These are phyloP conservation scores for Rhea americana DNA, from an alignment of 2,113 vertebrate species.

Conservation along the genomic window DNA sequence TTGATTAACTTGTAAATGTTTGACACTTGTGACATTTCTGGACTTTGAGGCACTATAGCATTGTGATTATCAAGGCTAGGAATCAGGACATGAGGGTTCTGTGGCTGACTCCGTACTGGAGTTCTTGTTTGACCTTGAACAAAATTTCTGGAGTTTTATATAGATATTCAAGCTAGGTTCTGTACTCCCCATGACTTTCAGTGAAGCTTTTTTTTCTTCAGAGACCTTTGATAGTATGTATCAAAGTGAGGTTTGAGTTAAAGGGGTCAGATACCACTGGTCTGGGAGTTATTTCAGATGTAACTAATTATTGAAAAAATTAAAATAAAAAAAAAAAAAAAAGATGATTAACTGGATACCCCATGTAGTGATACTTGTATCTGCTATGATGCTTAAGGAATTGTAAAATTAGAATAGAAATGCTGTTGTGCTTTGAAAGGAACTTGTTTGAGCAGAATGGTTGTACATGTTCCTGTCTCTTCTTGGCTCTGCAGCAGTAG, in stretches of 20 bases:
- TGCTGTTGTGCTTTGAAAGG: not conserved
- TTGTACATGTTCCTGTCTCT: not conserved
- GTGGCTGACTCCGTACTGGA: not conserved
- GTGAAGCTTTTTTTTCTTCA: not conserved
- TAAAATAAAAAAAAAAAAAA: not conserved
- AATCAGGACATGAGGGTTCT: not conserved
- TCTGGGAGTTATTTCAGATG: not conserved
- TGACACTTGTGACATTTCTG: not conserved
- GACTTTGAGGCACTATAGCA: not conserved
- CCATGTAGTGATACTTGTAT: not conserved
- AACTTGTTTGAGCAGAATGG: not conserved
- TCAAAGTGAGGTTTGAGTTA: not conserved
- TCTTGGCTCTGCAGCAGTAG: not conserved
- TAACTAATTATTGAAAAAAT: not conserved
- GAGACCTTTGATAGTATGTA: not conserved
- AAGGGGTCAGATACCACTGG: not conserved
- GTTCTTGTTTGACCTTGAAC: not conserved
- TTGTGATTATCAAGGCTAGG: not conserved
- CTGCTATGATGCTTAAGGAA: not conserved
- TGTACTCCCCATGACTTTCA: not conserved
- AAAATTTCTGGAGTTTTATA: not conserved
- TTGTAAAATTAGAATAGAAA: not conserved
- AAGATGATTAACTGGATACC: not conserved
- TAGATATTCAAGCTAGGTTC: not conserved
- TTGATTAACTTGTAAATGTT: conserved; percentile 25